Evolutionary conservation across 2,888 invertebrate species (phyloP), one percentile per base, ranked within the genome.

Genomic region (Tigriopus californicus): DNA sequence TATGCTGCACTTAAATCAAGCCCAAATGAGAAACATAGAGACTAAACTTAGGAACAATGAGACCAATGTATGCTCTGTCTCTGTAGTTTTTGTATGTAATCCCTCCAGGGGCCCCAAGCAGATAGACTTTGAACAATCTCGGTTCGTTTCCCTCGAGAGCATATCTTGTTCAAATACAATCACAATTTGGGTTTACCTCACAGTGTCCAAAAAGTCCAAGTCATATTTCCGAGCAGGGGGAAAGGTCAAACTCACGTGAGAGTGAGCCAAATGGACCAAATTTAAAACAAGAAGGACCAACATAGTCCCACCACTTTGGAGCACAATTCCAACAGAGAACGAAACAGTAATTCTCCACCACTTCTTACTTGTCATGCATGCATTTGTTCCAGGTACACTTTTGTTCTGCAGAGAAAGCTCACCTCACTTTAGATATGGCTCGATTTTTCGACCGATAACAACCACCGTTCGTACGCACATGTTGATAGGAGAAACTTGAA

Each of bases 151-250:
- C 18, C n/a, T 15, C 5, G 44, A 44, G 24, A 5, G 20, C 4
- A 24, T 1, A 51, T 12, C 15, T 1, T 22, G 11, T 22, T 22
- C 22, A 22, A 51, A 51, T 15, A n/a, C 13, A 24, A 22, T 51
- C 10, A 18, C 8, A 18, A 41, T 18, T 41, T 10, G 10, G 4
- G 20, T 18, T 40, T 40, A 54, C 54, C 33, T 54, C n/a, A 59
- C 52, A 52, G 42, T 69, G 64, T 72, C 72, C 64, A 72, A 66
- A 63, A 71, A 74, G 64, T 74, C 74, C 46, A 73, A 65, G 51
- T 69, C 69, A 54, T 71, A 72, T 49, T 65, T 67, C 54, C 72
- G 61, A 11, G 71, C 70, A 5, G 68, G 69, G 3, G 72, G 72
- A 63, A 57, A 64, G 41, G 60, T 62, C 20, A 64, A 60, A 20